Evolutionary conservation across 2,113 vertebrate species (phyloP), one percentile per base, ranked within the genome.

Genomic region (Smithornis capensis): DNA sequence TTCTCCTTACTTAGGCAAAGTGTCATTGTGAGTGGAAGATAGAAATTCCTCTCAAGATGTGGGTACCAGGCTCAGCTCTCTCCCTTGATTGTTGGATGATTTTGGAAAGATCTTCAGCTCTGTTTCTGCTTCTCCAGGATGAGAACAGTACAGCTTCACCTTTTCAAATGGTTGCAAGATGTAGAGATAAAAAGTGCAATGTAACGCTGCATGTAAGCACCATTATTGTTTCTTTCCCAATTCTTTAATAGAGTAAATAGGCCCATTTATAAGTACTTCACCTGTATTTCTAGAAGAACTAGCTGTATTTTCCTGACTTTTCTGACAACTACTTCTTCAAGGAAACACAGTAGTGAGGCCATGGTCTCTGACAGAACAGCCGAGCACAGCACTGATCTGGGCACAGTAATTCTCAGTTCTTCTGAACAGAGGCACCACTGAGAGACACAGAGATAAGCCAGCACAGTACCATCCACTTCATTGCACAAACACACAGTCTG

Each of bases 371-470:
- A 44, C 70, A 71, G 67, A 86, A 89, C 11, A 93, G 27, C 77
- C 93, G 70, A 65, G 73, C 17, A 53, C 12, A 10, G 37, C 37
- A 23, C 56, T 89, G 94, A 96, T 76, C 68, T 60, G 90, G 19
- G 55, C 68, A 97, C 95, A 96, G 88, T 93, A 83, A 90, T 89
- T 87, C 95, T 94, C 90, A 96, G 91, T 95, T 92, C 85, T 89
- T 90, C 73, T 74, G 76, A 92, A 96, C 88, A 96, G 95, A 95
- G 65, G 60, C 87, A 76, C 62, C 35, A 86, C 92, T 79, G 92
- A 94, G 76, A 93, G 76, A 63, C 80, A 76, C 10, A 28, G 86
- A 83, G 44, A 88, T 25, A 60, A 3, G 62, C 42, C 75, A 75
- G 86, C 59, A 70, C 70, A 71, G 95, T 95, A 89, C 94, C 94